phyloP scores from a whole-genome alignment of 2,888 invertebrate species.

The Drosophila macrospina region DNA sequence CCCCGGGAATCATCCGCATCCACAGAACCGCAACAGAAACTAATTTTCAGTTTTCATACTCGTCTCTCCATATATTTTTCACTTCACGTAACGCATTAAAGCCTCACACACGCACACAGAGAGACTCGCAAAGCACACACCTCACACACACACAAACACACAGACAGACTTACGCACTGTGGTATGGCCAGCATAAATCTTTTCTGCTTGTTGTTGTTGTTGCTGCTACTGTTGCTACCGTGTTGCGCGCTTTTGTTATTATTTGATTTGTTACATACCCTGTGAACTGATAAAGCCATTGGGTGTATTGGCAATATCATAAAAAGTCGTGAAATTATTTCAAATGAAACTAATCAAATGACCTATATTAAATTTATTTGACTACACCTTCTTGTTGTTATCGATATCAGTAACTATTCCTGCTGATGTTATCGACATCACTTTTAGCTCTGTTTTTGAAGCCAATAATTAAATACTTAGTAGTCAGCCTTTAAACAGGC shows the following conservation, averaged over 20 bases:
- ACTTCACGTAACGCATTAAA: conserved; percentile 66
- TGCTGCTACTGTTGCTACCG: conserved; percentile 52
- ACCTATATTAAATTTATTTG: no score
- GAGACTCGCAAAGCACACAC: conserved; percentile 6
- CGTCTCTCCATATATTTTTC: conserved; percentile 45
- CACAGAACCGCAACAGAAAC: conserved; percentile 54
- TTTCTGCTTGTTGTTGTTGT: conserved; percentile 21
- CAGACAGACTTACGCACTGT: conserved; percentile 8
- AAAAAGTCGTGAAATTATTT: no score
- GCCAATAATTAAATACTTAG: no score
- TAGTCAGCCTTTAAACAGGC: not conserved
- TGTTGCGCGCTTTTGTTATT: conserved; percentile 71
- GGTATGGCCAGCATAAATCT: conserved; percentile 44
- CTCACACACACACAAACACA: conserved; percentile 10
- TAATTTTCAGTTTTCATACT: conserved; percentile 69
- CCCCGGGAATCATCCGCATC: conserved; percentile 30
- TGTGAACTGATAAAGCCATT: not conserved
- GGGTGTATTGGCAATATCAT: no score
- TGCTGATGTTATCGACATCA: not conserved
- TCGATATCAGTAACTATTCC: not conserved
- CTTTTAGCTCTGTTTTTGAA: no score
- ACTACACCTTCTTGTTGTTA: not conserved
- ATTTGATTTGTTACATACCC: conserved; percentile 62
- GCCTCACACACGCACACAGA: conserved; percentile 26
- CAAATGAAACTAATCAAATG: no score